Conservation (phyloP, 2,113 vertebrate species). For the Poicephalus meyeri region DNA sequence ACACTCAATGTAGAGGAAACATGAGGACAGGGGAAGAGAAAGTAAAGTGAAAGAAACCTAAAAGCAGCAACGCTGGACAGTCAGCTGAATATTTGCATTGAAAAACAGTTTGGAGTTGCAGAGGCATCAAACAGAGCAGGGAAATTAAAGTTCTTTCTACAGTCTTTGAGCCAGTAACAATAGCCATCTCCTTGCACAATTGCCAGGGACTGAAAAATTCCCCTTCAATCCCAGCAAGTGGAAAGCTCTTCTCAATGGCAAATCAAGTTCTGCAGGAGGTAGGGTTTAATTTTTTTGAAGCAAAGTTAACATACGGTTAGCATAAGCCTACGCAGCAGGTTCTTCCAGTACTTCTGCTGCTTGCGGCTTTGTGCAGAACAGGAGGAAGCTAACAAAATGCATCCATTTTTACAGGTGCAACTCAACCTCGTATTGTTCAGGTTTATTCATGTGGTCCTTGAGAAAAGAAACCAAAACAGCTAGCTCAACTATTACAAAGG, state of each 20-base stretch:
- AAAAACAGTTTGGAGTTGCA: constrained; percentile 36
- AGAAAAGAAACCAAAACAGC: constrained; percentile 32
- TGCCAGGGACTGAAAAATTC: constrained; percentile 48
- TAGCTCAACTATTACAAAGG: background rate
- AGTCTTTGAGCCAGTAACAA: constrained; percentile 47
- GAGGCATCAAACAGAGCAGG: constrained; percentile 48
- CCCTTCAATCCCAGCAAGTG: constrained; percentile 37
- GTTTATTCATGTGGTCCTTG: constrained; percentile 32
- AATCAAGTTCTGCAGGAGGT: constrained; percentile 65
- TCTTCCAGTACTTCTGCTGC: constrained; percentile 59
- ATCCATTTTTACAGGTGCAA: constrained; percentile 58
- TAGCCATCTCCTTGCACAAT: constrained; percentile 30
- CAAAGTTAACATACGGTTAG: constrained; percentile 68
- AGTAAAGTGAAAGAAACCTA: constrained; percentile 10
- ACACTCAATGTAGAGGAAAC: background rate
- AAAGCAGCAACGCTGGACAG: constrained; percentile 8
- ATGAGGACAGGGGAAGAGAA: background rate
- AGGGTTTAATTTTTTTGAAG: constrained; percentile 65
- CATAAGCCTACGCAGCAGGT: constrained; percentile 70
- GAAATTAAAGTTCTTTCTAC: constrained; percentile 48
- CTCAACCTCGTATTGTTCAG: constrained; percentile 47
- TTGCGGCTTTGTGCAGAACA: constrained; percentile 50
- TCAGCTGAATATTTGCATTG: background rate
- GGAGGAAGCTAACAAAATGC: constrained; percentile 57
- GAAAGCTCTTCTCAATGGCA: constrained; percentile 61